These are phyloP conservation scores for Lindbergichthys nudifrons DNA, from an alignment of 2,797 vertebrate species.

Conservation along the genomic window DNA sequence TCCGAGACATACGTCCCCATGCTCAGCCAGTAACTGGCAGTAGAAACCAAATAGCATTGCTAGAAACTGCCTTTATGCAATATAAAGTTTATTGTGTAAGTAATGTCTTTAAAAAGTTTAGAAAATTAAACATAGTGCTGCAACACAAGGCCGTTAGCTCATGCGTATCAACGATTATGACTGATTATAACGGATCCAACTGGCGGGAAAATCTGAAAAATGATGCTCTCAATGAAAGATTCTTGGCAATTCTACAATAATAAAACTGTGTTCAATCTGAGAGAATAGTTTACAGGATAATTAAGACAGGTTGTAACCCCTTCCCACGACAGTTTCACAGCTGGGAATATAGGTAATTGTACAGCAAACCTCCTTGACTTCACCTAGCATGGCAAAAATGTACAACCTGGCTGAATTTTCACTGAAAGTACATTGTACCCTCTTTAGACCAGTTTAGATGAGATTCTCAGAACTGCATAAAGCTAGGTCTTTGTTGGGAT, in stretches of 20 bases:
- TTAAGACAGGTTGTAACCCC: neutral
- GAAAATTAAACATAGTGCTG: neutral
- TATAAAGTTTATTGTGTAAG: neutral
- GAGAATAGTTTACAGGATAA: neutral
- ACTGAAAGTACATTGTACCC: neutral
- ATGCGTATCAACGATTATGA: no score
- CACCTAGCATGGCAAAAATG: neutral
- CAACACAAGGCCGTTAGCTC: neutral
- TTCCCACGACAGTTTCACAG: neutral
- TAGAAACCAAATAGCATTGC: neutral
- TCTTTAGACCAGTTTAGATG: neutral
- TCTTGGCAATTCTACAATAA: no score
- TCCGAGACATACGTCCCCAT: neutral
- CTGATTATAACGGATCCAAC: no score
- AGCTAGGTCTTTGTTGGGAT: conserved; percentile 10
- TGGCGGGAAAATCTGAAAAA: no score
- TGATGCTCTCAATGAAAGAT: no score
- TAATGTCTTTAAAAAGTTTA: neutral
- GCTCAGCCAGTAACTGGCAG: neutral
- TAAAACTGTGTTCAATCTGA: conserved; percentile 5
- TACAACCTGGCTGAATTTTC: neutral
- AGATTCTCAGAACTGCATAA: conserved; percentile 20
- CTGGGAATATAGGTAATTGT: neutral
- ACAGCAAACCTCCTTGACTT: neutral
- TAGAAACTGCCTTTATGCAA: neutral